Evolutionary conservation across 2,888 invertebrate species (phyloP), one percentile per base, ranked within the genome.

Genomic region (Choristoneura rosaceana): DNA sequence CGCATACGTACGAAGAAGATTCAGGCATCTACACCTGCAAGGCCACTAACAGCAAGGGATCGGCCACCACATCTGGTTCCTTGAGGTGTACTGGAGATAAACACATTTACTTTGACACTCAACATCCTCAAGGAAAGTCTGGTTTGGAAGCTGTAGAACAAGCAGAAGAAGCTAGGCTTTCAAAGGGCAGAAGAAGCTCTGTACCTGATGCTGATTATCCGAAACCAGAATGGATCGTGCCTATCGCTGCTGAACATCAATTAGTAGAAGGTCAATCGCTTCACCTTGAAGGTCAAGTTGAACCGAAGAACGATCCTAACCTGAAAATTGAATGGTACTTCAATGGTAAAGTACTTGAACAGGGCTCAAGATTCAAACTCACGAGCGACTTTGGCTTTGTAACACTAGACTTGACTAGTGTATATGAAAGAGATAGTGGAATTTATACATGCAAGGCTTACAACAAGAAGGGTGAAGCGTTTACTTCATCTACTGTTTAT

Each of bases 381-480:
- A 98, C 97, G 0, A 97, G 97, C 84, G 99, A 99, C 85, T 99
- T 99, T 87, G 99, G 99, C 68, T 99, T 98, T 86, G 99, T 99
- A 5, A 98, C 98, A 4, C 94, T 99, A 79, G 99, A 99, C 88
- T 95, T 99, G 66, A 97, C 96, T 33, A 98, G 99, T 86, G 97
- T 98, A 0, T 98, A 98, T 85, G 98, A 98, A 84, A 96, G 98
- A 81, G 99, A 99, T 87, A 98, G 98, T 88, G 99, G 99, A 76
- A 97, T 98, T 79, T 98, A 98, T 85, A 98, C 98, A 0, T 98
- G 98, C 90, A 98, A 98, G 84, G 98, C 98, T 14, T 97, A 95
- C 80, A 98, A 98, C 83, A 97, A 96, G 87, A 95, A 96, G 75
- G 98, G 98, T 14, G 98, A 98, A 93, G 98, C 98, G 1, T 98